phyloP scores from a whole-genome alignment of 2,113 vertebrate species.

The Apteryx owenii region DNA sequence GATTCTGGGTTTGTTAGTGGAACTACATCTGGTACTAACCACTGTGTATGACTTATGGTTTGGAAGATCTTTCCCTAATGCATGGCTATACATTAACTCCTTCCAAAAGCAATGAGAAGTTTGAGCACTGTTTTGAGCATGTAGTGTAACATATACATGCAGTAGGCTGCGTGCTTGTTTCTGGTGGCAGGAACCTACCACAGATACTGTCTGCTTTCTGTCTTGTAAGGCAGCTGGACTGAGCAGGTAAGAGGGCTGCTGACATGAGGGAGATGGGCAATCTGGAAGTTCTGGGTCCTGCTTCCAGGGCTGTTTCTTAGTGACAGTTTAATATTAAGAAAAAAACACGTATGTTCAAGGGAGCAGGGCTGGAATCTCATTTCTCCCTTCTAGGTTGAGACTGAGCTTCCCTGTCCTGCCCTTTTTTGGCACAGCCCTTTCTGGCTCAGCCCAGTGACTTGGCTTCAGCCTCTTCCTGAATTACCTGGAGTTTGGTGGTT shows the following conservation, averaged over 20 bases:
- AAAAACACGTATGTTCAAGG: not conserved
- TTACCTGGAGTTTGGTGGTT: not conserved
- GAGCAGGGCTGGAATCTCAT: not conserved
- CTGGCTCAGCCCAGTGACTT: too few relatives aligned
- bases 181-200: not conserved
- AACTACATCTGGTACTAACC: not conserved
- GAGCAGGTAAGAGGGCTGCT: not conserved
- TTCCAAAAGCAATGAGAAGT: not conserved
- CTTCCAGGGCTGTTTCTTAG: not conserved
- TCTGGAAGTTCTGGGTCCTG: not conserved
- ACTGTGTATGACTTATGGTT: not conserved
- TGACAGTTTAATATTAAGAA: not conserved
- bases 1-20: not conserved
- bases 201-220: not conserved
- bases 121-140: not conserved
- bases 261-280: not conserved
- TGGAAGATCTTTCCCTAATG: not conserved
- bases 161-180: not conserved
- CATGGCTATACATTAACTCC: not conserved
- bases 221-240: not conserved
- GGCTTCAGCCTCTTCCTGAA: not conserved
- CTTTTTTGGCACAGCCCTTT: not conserved
- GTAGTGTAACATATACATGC: not conserved
- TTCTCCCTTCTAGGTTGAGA: not conserved
- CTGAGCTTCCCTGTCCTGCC: not conserved